Conservation (phyloP, 2,113 vertebrate species). For the Zosterops borbonicus region DNA sequence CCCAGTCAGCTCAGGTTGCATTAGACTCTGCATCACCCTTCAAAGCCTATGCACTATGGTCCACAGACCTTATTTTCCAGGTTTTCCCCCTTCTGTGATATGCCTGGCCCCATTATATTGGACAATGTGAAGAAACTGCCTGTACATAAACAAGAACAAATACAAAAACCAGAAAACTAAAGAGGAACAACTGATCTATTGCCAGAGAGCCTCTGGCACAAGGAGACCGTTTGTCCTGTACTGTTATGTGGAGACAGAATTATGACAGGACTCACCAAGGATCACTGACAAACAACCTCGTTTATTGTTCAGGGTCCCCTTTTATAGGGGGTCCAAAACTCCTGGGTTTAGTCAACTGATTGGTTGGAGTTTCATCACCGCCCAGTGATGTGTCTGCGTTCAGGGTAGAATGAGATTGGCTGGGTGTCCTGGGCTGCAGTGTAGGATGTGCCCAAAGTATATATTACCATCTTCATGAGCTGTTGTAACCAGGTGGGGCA, state of each 20-base stretch:
- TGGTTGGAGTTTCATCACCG: neutral
- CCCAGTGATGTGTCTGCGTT: neutral
- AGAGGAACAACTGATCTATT: neutral
- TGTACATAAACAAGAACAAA: neutral
- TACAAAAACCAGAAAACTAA: neutral
- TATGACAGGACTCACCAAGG: neutral
- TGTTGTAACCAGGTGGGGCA: too few species aligned
- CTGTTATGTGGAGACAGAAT: neutral
- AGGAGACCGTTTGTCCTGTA: neutral
- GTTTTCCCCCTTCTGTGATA: neutral
- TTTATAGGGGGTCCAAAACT: neutral
- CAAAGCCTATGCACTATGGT: neutral
- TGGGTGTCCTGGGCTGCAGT: too few species aligned
- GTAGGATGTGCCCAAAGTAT: too few species aligned
- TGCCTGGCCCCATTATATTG: rapidly evolving
- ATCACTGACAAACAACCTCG: neutral
- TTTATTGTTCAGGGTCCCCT: neutral
- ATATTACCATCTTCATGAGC: too few species aligned
- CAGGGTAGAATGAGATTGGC: neutral
- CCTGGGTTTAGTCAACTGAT: neutral
- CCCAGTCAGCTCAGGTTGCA: neutral
- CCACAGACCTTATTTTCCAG: neutral
- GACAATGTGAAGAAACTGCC: neutral
- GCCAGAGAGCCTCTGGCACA: neutral
- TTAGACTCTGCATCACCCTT: neutral